These are phyloP conservation scores for Perodicticus potto DNA, from an alignment of 2,797 vertebrate genomes.

Conservation along the genomic window DNA sequence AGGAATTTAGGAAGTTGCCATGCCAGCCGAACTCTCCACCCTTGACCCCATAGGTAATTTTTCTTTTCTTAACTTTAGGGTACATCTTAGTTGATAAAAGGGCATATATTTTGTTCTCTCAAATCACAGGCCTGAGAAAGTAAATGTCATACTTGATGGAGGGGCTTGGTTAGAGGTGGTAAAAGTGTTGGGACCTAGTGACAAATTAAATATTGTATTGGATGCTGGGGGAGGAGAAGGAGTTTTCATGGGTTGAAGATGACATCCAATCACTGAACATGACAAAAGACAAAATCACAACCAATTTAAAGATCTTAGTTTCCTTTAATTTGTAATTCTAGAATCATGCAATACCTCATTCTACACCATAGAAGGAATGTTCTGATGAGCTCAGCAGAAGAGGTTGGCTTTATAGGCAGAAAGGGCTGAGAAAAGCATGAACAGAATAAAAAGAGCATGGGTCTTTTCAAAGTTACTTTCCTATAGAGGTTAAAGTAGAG, in stretches of 20 bases:
- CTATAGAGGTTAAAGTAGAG: not conserved
- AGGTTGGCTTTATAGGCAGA: not conserved
- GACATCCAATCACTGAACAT: not conserved
- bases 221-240: not conserved
- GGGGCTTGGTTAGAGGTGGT: not conserved
- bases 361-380: not conserved
- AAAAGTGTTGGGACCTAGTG: not conserved
- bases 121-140: not conserved
- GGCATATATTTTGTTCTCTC: not conserved
- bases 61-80: not conserved
- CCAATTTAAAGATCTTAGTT: not conserved
- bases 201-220: not conserved
- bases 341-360: not conserved
- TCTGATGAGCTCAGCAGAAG: not conserved
- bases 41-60: not conserved
- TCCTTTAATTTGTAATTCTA: not conserved
- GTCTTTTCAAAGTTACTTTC: not conserved
- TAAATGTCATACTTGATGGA: not conserved
- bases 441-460: not conserved
- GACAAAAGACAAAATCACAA: not conserved
- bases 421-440: not conserved
- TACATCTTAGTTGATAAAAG: not conserved
- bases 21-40: not conserved
- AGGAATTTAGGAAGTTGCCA: not conserved
- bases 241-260: not conserved